Conservation (phyloP, 2,797 vertebrate species). For the Alca torda region DNA sequence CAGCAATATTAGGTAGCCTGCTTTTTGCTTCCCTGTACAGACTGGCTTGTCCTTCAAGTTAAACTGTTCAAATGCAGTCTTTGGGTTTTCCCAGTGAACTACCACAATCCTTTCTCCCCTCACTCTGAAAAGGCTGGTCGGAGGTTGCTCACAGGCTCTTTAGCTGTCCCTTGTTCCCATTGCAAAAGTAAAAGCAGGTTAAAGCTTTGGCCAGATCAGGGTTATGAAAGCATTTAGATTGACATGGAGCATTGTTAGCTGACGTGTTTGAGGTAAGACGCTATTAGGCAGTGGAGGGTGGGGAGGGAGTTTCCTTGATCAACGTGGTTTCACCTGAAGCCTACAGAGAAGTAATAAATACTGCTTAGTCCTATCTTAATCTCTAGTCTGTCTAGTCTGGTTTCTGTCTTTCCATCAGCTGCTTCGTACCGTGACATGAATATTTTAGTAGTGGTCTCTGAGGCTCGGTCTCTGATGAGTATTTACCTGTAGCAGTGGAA, state of each 20-base stretch:
- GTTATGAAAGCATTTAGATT: background rate
- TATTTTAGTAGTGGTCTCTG: background rate
- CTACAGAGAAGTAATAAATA: background rate
- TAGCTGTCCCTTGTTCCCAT: background rate
- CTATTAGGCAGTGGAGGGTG: background rate
- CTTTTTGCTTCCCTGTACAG: background rate
- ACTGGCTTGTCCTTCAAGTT: background rate
- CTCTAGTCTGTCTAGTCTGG: background rate
- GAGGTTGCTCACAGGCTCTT: background rate
- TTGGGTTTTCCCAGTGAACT: background rate
- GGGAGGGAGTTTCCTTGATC: constrained; percentile 28
- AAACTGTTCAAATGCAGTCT: background rate
- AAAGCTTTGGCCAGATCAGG: background rate
- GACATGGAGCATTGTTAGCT: background rate
- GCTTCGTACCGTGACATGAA: background rate
- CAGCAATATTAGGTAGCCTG: background rate
- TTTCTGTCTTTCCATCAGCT: background rate
- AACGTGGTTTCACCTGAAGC: background rate
- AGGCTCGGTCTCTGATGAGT: background rate
- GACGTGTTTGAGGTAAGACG: background rate
- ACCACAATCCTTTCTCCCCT: background rate
- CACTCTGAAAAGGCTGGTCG: background rate
- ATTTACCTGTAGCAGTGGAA: background rate
- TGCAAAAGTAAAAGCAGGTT: background rate
- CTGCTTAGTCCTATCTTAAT: background rate